Conservation (phyloP, 2,888 invertebrate genomes). For the Sminthurides aquaticus region DNA sequence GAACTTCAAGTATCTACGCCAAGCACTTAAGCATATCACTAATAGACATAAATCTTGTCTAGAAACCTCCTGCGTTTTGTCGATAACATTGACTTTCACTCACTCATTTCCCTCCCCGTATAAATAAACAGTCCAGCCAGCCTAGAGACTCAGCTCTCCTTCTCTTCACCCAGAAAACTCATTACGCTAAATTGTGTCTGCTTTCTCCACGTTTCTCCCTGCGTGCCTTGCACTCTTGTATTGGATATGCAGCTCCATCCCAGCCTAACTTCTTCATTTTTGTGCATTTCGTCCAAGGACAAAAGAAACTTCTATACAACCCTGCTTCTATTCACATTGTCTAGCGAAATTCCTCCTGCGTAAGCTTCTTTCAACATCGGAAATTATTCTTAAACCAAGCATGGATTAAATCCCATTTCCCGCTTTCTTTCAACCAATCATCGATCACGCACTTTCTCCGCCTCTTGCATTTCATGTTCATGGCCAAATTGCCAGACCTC, state of each 20-base stretch:
- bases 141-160: not conserved
- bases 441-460: no score
- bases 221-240: not conserved
- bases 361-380: no score
- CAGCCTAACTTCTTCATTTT: not conserved
- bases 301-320: no score
- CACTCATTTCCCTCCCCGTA: not conserved
- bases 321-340: no score
- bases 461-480: no score
- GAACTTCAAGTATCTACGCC: no score
- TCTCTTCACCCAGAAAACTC: not conserved
- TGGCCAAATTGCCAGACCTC: no score
- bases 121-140: not conserved
- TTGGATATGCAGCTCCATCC: not conserved
- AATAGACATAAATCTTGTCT: not conserved
- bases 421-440: no score
- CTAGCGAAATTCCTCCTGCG: no score
- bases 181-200: not conserved
- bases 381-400: no score
- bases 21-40: not conserved
- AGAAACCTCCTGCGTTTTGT: not conserved
- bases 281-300: not conserved
- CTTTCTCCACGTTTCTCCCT: not conserved
- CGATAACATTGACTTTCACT: not conserved
- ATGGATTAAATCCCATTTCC: no score